A percentile compares a stretch with the other conserved stretches of the same genome.
Conservation (phyloP, 2,888 invertebrate genomes). For the Itoplectis maculator region DNA sequence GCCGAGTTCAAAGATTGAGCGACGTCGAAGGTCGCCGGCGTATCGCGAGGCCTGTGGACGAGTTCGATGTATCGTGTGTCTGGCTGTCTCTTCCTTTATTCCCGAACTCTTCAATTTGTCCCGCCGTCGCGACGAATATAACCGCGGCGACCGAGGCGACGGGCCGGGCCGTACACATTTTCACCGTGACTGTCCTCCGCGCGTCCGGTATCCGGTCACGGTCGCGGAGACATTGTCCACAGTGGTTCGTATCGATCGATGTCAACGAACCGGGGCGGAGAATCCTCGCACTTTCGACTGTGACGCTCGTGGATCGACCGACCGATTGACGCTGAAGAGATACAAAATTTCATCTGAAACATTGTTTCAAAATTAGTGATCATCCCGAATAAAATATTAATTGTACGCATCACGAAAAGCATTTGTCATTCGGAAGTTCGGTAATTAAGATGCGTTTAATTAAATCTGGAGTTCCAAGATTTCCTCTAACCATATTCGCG, state of each 20-base stretch:
- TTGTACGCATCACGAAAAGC: no score
- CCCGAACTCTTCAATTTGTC: neutral
- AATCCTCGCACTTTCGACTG: slow-evolving; percentile 22
- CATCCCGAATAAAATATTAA: no score
- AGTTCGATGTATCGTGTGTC: neutral
- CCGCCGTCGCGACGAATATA: slow-evolving; percentile 34
- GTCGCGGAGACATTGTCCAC: slow-evolving; percentile 71
- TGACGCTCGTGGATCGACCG: neutral
- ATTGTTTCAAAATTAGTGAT: neutral
- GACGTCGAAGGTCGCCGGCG: slow-evolving; percentile 9
- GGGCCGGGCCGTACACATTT: slow-evolving; percentile 65
- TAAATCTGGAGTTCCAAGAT: neutral
- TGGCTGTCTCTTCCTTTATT: slow-evolving; percentile 10
- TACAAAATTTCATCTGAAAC: neutral
- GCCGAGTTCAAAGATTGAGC: neutral
- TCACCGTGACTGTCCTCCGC: slow-evolving; percentile 70
- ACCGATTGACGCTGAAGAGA: neutral
- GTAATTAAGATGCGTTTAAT: neutral
- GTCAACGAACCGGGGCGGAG: slow-evolving; percentile 74
- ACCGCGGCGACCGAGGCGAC: slow-evolving; percentile 16
- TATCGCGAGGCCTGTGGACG: neutral
- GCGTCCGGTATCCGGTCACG: slow-evolving; percentile 79
- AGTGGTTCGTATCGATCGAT: slow-evolving; percentile 66
- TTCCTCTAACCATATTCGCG: neutral
- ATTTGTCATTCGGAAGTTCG: no score